Evolutionary conservation across 2,888 invertebrate genomes (phyloP).

Genomic region (Mesorhabditis belari): DNA sequence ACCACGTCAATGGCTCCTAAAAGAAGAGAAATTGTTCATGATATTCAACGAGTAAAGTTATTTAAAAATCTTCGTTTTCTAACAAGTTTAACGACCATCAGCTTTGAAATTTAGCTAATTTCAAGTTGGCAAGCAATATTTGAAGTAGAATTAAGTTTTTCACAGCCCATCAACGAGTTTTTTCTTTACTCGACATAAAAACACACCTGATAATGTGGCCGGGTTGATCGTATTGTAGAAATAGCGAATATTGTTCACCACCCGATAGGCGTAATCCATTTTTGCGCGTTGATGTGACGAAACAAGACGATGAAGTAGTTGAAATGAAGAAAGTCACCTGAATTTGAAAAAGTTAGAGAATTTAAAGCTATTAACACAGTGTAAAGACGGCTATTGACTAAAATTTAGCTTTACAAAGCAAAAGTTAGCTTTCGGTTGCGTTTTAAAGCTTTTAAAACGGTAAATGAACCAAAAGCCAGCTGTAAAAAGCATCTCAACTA

Average conservation of each 20-base stretch:
- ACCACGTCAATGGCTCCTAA: constrained; percentile 87
- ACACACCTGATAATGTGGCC: constrained; percentile 81
- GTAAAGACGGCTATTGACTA: background rate
- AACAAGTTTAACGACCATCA: background rate
- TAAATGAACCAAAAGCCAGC: background rate
- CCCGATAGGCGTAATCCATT: constrained; percentile 48
- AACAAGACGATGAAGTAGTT: no score
- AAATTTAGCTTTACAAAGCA: background rate
- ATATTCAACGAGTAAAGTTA: background rate
- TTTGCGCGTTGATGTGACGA: no score
- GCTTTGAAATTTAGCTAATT: no score
- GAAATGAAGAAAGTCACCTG: no score
- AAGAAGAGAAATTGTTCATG: constrained; percentile 7
- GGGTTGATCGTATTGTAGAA: constrained; percentile 97
- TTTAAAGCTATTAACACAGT: no score
- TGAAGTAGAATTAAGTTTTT: no score
- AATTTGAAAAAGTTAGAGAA: no score
- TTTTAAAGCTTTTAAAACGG: background rate
- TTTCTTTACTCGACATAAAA: no score
- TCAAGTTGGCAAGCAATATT: no score
- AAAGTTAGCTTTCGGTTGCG: no score
- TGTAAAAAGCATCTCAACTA: no score
- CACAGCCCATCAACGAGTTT: no score
- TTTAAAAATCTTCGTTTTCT: background rate
- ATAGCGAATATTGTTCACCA: constrained; percentile 39